These are phyloP conservation scores for Anadara kagoshimensis DNA, from an alignment of 1,140 invertebrate species.

Conservation along the genomic window DNA sequence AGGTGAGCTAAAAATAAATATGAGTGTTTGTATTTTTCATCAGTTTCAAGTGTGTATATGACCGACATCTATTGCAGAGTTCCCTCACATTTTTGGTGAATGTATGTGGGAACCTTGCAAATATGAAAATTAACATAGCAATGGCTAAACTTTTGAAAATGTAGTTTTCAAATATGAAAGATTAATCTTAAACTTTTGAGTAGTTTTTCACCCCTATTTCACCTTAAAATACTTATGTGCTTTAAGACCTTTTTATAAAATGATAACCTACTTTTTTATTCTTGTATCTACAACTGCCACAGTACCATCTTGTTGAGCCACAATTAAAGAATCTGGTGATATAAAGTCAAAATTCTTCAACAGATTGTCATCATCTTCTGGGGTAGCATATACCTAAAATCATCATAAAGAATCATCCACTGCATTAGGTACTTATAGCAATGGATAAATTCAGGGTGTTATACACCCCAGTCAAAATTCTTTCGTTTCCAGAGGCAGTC, in stretches of 20 bases:
- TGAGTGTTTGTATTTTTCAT: not conserved
- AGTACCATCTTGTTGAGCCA: conserved; percentile 60
- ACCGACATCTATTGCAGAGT: not conserved
- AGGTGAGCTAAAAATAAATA: not conserved
- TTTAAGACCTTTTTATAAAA: no score
- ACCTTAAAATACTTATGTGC: no score
- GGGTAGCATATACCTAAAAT: conserved; percentile 52
- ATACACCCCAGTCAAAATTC: no score
- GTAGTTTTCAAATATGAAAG: not conserved
- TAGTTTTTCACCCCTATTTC: no score
- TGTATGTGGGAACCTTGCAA: not conserved
- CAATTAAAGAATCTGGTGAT: conserved; percentile 49
- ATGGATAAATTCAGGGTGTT: no score
- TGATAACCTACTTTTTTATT: conserved; percentile 47
- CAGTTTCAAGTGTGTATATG: not conserved
- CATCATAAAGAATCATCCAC: no score
- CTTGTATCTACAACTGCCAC: conserved; percentile 61
- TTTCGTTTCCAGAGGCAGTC: no score
- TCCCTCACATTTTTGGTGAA: not conserved
- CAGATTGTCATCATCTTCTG: conserved; percentile 57
- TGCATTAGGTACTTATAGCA: no score
- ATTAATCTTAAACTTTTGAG: no score
- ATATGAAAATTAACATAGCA: no score
- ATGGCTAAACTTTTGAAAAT: not conserved
- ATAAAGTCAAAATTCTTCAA: conserved; percentile 61